A percentile compares a stretch with the other conserved stretches of the same genome.
Conservation (phyloP, 2,888 invertebrate genomes). For the Drosophila tanythrix region DNA sequence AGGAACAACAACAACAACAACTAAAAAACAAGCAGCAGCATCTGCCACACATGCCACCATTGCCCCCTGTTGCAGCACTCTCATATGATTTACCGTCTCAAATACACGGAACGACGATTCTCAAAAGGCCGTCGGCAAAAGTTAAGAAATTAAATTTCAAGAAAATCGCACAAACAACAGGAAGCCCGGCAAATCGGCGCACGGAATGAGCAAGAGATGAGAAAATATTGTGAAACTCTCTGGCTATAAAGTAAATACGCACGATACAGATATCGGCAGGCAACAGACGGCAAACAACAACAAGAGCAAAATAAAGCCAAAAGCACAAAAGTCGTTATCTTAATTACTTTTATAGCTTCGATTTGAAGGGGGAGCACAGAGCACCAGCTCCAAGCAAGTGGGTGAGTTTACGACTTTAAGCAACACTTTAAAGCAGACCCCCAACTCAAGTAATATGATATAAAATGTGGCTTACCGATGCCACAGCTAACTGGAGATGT, state of each 20-base stretch:
- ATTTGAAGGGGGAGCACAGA: constrained; percentile 58
- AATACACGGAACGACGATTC: constrained; percentile 37
- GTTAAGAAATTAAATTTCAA: constrained; percentile 80
- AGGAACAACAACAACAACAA: constrained; percentile 14
- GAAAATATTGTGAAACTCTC: constrained; percentile 74
- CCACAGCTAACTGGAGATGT: constrained; percentile 44
- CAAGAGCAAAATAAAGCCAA: constrained; percentile 39
- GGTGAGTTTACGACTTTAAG: constrained; percentile 7
- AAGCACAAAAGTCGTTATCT: constrained; percentile 80
- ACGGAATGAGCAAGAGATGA: constrained; percentile 25
- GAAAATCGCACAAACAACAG: constrained; percentile 77
- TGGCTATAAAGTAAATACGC: constrained; percentile 74
- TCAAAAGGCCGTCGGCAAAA: constrained; percentile 68
- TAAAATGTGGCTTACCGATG: constrained; percentile 4
- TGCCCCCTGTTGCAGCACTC: constrained; percentile 15
- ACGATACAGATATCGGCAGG: constrained; percentile 48
- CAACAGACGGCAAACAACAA: constrained; percentile 14
- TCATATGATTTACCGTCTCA: constrained; percentile 73
- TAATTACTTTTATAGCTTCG: constrained; percentile 82
- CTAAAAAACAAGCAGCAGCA: constrained; percentile 11
- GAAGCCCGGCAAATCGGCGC: constrained; percentile 45
- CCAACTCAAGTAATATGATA: constrained; percentile 1
- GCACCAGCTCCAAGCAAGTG: constrained; percentile 2
- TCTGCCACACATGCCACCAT: constrained; percentile 36
- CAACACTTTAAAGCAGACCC: constrained; percentile 31